These are phyloP conservation scores for Bradypodion pumilum DNA, from an alignment of 2,797 vertebrate species.

Conservation along the genomic window DNA sequence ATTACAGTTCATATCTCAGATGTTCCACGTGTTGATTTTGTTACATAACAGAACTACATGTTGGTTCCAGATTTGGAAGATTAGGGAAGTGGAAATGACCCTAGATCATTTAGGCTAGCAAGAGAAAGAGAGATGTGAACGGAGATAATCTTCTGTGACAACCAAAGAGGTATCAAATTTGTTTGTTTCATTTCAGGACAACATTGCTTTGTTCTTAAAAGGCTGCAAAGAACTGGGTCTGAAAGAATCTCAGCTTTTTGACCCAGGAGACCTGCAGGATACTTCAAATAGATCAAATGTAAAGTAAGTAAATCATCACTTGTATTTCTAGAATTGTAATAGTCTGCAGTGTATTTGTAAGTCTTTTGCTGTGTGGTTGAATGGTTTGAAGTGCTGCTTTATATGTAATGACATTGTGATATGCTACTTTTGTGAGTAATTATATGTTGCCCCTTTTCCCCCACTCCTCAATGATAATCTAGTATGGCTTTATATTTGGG, in stretches of 20 bases:
- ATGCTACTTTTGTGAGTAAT: not conserved
- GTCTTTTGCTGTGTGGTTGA: not conserved
- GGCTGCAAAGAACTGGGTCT: constrained; percentile 96
- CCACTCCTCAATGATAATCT: not conserved
- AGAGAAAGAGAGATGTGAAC: not conserved
- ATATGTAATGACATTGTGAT: not conserved
- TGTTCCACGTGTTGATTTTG: constrained; percentile 43
- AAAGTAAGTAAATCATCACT: constrained; percentile 82
- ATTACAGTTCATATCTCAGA: not conserved
- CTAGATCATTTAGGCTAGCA: constrained; percentile 29
- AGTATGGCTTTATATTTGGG: not conserved
- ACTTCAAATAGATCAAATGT: constrained; percentile 80
- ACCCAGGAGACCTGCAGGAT: constrained; percentile 95
- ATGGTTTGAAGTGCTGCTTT: not conserved
- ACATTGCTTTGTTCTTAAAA: constrained; percentile 90
- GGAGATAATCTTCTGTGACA: constrained; percentile 13
- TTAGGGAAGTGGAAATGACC: constrained; percentile 19
- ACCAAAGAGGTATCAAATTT: constrained; percentile 21
- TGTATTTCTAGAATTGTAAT: not conserved
- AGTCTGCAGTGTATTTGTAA: not conserved
- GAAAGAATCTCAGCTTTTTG: constrained; percentile 96
- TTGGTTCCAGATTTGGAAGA: constrained; percentile 20
- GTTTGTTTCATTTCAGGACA: constrained; percentile 84
- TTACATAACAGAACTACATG: not conserved
- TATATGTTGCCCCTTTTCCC: too few relatives aligned